Evolutionary conservation across 1,140 invertebrate genomes (phyloP).

Genomic region (Archivesica marissinica): DNA sequence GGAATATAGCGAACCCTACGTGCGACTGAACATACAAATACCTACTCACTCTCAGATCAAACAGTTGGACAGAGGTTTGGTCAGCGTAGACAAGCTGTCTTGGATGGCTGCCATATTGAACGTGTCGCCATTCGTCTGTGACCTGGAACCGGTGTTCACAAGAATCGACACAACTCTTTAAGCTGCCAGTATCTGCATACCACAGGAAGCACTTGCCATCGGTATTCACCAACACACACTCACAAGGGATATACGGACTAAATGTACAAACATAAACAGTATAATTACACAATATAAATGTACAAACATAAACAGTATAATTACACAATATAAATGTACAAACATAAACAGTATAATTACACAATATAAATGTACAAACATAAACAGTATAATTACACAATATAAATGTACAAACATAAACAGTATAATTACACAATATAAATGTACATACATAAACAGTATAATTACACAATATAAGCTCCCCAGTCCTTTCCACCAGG

Average conservation of each 20-base stretch:
- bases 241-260: slow-evolving; percentile 69
- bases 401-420: too few relatives aligned
- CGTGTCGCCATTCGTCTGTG: slow-evolving; percentile 67
- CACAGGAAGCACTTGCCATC: slow-evolving; percentile 62
- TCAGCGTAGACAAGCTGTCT: slow-evolving; percentile 68
- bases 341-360: too few relatives aligned
- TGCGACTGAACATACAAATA: not conserved
- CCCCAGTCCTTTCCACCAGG: not conserved
- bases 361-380: too few relatives aligned
- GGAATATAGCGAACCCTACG: too few relatives aligned
- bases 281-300: not conserved
- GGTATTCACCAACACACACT: slow-evolving; percentile 60
- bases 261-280: slow-evolving; percentile 23
- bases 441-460: too few relatives aligned
- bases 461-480: not conserved
- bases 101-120: slow-evolving; percentile 71
- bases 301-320: not conserved
- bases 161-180: not conserved
- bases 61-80: slow-evolving; percentile 66
- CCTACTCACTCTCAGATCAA: slow-evolving; percentile 72
- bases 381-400: too few relatives aligned
- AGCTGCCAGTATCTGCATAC: not conserved
- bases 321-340: too few relatives aligned
- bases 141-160: slow-evolving; percentile 63
- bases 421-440: too few relatives aligned